These are phyloP conservation scores for Hafferia zeledoni DNA, from an alignment of 2,797 vertebrate species.

Conservation along the genomic window DNA sequence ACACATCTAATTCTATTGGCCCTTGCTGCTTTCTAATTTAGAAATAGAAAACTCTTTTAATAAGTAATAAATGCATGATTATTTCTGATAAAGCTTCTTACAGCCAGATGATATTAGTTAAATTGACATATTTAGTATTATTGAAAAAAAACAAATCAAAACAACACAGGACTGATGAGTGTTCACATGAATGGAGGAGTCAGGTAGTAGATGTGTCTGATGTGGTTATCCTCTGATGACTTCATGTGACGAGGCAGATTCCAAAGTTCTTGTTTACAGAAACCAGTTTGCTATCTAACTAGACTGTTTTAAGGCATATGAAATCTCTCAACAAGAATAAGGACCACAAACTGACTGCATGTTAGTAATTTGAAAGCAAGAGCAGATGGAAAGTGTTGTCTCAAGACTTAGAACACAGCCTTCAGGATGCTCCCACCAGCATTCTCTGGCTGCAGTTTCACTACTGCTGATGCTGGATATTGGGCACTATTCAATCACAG, in stretches of 20 bases:
- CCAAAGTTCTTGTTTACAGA: background rate
- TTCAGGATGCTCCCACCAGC: background rate
- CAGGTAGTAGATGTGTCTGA: background rate
- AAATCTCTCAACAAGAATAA: background rate
- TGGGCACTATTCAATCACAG: accelerated
- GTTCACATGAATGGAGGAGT: background rate
- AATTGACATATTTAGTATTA: background rate
- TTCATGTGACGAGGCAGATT: background rate
- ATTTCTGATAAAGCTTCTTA: background rate
- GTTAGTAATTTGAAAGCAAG: background rate
- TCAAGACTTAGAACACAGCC: background rate
- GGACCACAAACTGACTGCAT: background rate
- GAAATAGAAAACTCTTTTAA: background rate
- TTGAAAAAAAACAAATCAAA: background rate
- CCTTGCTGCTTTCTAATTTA: background rate
- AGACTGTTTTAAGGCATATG: background rate
- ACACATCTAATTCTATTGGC: background rate
- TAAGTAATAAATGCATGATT: background rate
- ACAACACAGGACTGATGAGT: background rate
- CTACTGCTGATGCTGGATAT: background rate
- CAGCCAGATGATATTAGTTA: background rate
- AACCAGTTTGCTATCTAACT: background rate
- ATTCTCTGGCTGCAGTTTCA: background rate
- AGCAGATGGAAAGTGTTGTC: background rate
- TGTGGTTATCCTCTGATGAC: background rate